Base-by-base conservation (phyloP, 2,113 vertebrate species). In the Dunckerocampus dactyliophorus region DNA sequence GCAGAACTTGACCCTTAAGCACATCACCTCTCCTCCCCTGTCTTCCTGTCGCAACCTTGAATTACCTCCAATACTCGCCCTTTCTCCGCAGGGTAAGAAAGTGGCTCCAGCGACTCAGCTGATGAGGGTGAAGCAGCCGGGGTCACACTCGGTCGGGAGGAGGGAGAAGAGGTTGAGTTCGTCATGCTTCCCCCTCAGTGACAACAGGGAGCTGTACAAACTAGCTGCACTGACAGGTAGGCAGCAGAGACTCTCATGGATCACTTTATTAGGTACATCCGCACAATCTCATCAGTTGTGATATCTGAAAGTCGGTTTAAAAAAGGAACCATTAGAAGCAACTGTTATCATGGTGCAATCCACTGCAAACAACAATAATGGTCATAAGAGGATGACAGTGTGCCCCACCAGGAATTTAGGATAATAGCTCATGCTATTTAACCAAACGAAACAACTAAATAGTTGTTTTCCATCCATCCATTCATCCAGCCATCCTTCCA, bases 121-220 rank as follows among this genome's bases (percentile, higher is more conserved):
- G 63, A 86, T 94, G 82, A 96, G 95, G 87, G 90, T 92, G 62
- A 97, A 96, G 87, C 89, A 91, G 81, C 90, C 92, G 28, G 78
- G 85, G 75, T 88, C 90, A 59, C 93, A 92, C 79, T 87, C 91
- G 15, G 81, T 85, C 17, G 54, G 83, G 79, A 97, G 93, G 91
- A 94, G 90, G 69, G 95, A 97, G 67, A 96, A 92, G 62, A 91
- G 95, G 16, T 93, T 93, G 64, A 97, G 92, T 85, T 93, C 93
- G 59, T 95, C 95, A 55, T 89, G 90, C 63, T 94, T 96, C 74
- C 93, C 89, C n/a, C 83, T 92, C 83, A 94, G 90, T 84, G 91
- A 85, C 81, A 95, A 93, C 78, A 89, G 95, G 82, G 95, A 98
- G 77, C 92, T 98, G 22, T 94, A 96, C 16, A 95, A 94, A 65